These are phyloP conservation scores for Hipparchia sbordonii DNA, from an alignment of 2,888 invertebrate species.

Conservation along the genomic window DNA sequence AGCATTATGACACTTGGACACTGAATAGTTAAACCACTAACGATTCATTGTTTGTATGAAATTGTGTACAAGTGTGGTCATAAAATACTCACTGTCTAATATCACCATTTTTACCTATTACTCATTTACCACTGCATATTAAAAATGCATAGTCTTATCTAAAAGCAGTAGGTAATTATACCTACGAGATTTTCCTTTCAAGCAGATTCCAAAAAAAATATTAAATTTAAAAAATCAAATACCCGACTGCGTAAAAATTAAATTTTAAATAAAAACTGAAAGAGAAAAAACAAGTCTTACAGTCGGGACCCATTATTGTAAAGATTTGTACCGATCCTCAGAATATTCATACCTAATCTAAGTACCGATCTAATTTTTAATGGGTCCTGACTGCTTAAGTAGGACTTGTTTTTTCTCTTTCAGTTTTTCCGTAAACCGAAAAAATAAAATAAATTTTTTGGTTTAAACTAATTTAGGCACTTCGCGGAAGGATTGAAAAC, in stretches of 20 bases:
- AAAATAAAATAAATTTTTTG: too few species aligned
- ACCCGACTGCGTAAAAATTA: too few species aligned
- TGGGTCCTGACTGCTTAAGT: too few species aligned
- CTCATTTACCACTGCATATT: neutral
- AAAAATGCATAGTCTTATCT: neutral
- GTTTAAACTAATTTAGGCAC: too few species aligned
- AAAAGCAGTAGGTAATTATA: neutral
- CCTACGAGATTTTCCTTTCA: neutral
- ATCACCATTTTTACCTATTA: neutral
- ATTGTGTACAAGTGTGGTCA: slow-evolving; percentile 27
- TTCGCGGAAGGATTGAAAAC: too few species aligned
- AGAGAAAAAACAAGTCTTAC: too few species aligned
- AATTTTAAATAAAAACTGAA: too few species aligned
- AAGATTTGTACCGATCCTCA: too few species aligned
- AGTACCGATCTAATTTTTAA: neutral
- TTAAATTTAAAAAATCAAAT: too few species aligned
- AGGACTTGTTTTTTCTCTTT: too few species aligned
- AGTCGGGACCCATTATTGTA: too few species aligned
- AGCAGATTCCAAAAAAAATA: neutral
- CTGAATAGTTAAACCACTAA: slow-evolving; percentile 50
- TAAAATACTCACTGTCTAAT: neutral
- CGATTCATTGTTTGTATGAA: slow-evolving; percentile 50
- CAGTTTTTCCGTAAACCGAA: too few species aligned
- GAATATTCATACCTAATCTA: neutral
- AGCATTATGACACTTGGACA: slow-evolving; percentile 14